Evolutionary conservation across 2,888 invertebrate species (phyloP), one percentile per base, ranked within the genome.

Genomic region (Apotomis turbidana): DNA sequence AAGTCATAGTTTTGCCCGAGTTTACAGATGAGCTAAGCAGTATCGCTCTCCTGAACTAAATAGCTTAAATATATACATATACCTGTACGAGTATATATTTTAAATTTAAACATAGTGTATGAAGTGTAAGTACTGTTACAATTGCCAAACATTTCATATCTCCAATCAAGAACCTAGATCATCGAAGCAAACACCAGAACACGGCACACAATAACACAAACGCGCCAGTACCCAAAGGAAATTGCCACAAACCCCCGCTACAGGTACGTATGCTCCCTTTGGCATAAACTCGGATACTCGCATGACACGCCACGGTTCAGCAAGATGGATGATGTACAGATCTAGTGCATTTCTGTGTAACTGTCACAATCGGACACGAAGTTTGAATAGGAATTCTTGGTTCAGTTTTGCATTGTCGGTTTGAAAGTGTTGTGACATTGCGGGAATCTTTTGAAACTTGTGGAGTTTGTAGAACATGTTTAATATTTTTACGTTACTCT

Each of bases 311-410:
- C 51, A 44, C 49, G 59, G 27, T 36, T 36, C 63, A 57, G 52
- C 72, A 68, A 72, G 72, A 72, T 72, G 68, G 72, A 72, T 72
- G 72, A 72, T 72, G 63, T 51, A 68, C 52, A 52, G 57, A 68
- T 72, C 58, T 63, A 68, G 72, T 72, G 72, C 72, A 72, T 68
- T 72, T 68, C 68, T 59, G 46, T 72, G 72, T 72, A 58, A 62
- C 58, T 63, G 68, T 68, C 68, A 68, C 68, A 63, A 72, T 59
- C 51, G 68, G 72, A 71, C 71, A 67, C 38, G 49, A 52, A 71
- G 61, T 71, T 61, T 68, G 71, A 71, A 71, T 71, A 71, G 57
- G 61, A 64, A 71, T 71, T 62, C 71, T 71, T 71, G 71, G 71
- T 71, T 71, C 71, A 57, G 62, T 71, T 71, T 71, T 71, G 71